Evolutionary conservation across 2,888 invertebrate genomes (phyloP).

Genomic region (Heliconius erato): DNA sequence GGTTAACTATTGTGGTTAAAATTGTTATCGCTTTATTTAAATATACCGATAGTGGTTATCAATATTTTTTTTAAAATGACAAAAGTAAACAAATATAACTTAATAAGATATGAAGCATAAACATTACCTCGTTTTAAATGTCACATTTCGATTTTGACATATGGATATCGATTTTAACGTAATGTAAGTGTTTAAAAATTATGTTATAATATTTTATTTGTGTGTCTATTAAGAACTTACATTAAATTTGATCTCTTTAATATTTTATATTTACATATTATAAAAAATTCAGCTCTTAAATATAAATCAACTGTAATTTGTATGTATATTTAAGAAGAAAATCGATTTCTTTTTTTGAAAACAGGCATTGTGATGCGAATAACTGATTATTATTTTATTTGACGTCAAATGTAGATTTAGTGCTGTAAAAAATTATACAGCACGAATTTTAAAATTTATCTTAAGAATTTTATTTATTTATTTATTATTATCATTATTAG

Average conservation of each 20-base stretch:
- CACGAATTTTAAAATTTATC: neutral
- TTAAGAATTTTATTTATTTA: too few species aligned
- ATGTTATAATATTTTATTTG: neutral
- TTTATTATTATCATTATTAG: neutral
- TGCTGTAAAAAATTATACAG: too few species aligned
- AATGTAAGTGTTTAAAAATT: neutral
- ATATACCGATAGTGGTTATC: slow-evolving; percentile 17
- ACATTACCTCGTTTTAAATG: neutral
- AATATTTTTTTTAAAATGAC: neutral
- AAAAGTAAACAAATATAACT: neutral
- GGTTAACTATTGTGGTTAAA: neutral
- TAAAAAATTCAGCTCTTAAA: neutral
- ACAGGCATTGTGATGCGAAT: neutral
- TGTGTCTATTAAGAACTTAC: too few species aligned
- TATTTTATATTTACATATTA: neutral
- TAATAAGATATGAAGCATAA: neutral
- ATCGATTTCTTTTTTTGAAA: neutral
- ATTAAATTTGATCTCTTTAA: neutral
- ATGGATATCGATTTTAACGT: slow-evolving; percentile 4
- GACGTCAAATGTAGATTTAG: too few species aligned
- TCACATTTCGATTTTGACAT: neutral
- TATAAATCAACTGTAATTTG: neutral
- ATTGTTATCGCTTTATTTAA: neutral
- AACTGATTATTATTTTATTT: too few species aligned
- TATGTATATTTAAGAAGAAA: neutral